Percentiles rank a stretch among this genome's conserved stretches.
phyloP scores from a whole-genome alignment of 2,888 invertebrate genomes.

The Pollenia angustigena region DNA sequence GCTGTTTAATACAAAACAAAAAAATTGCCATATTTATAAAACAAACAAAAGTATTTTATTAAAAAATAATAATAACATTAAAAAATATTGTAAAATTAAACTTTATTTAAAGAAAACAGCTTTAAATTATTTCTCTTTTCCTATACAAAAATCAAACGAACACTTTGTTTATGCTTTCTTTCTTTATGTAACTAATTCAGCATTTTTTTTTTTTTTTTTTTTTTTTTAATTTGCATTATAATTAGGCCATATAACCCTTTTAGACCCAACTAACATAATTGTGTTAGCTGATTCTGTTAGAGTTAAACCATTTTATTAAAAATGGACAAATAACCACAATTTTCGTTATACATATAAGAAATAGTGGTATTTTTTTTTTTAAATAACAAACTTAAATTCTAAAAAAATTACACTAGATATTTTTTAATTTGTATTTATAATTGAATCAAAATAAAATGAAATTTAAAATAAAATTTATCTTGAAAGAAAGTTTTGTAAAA shows the following conservation, averaged over 20 bases:
- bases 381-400: too few species aligned
- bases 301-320: too few species aligned
- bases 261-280: too few species aligned
- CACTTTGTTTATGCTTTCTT: too few species aligned
- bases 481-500: background rate
- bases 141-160: background rate
- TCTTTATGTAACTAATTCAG: slow-evolving; percentile 25
- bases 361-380: too few species aligned
- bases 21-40: slow-evolving; percentile 73
- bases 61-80: slow-evolving; percentile 35
- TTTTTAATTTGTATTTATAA: slow-evolving; percentile 37
- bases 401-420: background rate
- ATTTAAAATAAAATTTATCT: slow-evolving; percentile 19
- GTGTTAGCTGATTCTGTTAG: background rate
- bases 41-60: slow-evolving; percentile 68
- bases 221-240: slow-evolving; percentile 46
- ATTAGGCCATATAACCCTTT: slow-evolving; percentile 48
- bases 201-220: too few species aligned
- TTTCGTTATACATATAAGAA: too few species aligned
- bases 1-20: slow-evolving; percentile 67
- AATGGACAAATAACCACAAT: too few species aligned
- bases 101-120: slow-evolving; percentile 51
- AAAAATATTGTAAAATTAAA: slow-evolving; percentile 41
- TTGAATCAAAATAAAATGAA: slow-evolving; percentile 40
- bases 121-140: slow-evolving; percentile 47